phyloP scores from a whole-genome alignment of 92 coral and sea anemone genomes.

The Zoanthus solanderi region DNA sequence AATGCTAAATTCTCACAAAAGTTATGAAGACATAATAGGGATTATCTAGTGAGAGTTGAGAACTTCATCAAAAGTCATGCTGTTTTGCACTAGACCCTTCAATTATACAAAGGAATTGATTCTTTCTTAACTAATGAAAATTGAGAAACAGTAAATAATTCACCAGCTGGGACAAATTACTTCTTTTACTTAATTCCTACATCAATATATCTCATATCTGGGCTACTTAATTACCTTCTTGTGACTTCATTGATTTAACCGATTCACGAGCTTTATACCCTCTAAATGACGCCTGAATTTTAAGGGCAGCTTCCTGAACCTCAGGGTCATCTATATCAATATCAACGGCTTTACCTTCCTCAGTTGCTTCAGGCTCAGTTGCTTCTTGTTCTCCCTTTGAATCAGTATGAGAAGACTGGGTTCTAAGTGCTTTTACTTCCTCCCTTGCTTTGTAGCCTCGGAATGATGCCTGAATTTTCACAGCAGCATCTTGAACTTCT shows the following conservation, averaged over 20 bases:
- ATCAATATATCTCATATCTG: no score
- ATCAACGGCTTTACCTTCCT: slow-evolving; percentile 30
- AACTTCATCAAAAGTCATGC: no score
- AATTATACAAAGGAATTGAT: no score
- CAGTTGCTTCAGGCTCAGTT: not conserved
- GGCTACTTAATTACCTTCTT: slow-evolving; percentile 17
- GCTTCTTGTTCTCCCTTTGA: slow-evolving; percentile 29
- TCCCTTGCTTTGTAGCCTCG: slow-evolving; percentile 91
- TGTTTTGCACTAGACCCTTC: no score
- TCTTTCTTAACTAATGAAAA: no score
- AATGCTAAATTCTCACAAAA: no score
- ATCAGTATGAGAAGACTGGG: slow-evolving; percentile 28
- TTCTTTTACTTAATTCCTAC: no score
- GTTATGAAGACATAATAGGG: no score
- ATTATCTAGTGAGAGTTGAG: no score
- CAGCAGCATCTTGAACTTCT: slow-evolving; percentile 80
- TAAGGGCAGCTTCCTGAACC: slow-evolving; percentile 71
- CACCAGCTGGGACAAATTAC: no score
- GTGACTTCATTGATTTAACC: slow-evolving; percentile 46
- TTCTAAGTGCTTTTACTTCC: slow-evolving; percentile 69
- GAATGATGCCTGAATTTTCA: slow-evolving; percentile 91
- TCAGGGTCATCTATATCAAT: slow-evolving; percentile 69
- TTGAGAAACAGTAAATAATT: no score
- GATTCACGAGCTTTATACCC: slow-evolving; percentile 75
- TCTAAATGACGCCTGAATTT: slow-evolving; percentile 82